phyloP scores from a whole-genome alignment of 2,113 vertebrate genomes.

The Takifugu flavidus region DNA sequence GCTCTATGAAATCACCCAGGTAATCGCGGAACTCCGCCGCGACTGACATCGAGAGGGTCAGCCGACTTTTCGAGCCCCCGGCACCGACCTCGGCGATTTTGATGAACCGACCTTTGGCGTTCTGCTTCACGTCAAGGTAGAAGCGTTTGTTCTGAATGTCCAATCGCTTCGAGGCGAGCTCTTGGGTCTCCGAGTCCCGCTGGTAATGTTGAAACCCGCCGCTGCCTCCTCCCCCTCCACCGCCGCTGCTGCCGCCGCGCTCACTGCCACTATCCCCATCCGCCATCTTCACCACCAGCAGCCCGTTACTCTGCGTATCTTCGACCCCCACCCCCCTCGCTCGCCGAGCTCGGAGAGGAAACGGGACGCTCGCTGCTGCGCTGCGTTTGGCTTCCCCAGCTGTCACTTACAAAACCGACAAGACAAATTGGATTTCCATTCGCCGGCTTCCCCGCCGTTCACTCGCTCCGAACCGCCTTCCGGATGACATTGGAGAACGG shows the following conservation, averaged over 20 bases:
- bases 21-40: constrained; percentile 93
- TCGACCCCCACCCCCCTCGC: constrained; percentile 58
- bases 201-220: constrained; percentile 77
- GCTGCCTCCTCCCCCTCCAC: constrained; percentile 63
- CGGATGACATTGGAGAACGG: constrained; percentile 31
- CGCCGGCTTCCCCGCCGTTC: constrained; percentile 31
- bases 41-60: constrained; percentile 93
- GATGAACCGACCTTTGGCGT: constrained; percentile 91
- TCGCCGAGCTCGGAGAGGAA: constrained; percentile 29
- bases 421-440: constrained; percentile 11
- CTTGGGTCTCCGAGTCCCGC: constrained; percentile 86
- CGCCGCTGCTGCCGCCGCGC: constrained; percentile 75
- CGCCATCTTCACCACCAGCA: constrained; percentile 89
- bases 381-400: constrained; percentile 28
- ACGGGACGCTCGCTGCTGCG: constrained; percentile 22
- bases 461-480: constrained; percentile 10
- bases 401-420: constrained; percentile 30
- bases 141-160: constrained; percentile 93
- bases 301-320: constrained; percentile 73
- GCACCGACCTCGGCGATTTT: constrained; percentile 97
- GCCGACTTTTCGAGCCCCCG: constrained; percentile 89
- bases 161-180: constrained; percentile 86
- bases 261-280: constrained; percentile 90
- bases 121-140: constrained; percentile 90
- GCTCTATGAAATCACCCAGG: constrained; percentile 89